Evolutionary conservation across 1,140 invertebrate genomes (phyloP).

Genomic region (Galendromus occidentalis): DNA sequence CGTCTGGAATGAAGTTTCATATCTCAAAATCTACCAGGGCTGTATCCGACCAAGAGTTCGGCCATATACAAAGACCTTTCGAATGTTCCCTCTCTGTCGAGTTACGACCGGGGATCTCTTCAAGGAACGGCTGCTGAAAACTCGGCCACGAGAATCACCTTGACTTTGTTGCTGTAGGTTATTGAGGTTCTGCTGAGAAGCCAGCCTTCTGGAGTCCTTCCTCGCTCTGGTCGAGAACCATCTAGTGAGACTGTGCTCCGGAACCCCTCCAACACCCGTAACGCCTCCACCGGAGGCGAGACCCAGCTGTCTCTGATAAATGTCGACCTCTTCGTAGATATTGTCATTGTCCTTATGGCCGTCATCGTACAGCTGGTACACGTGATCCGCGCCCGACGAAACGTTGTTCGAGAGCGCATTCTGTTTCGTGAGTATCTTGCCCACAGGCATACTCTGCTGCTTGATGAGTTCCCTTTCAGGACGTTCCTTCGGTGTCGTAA

Average conservation of each 20-base stretch:
- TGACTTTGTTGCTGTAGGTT: conserved; percentile 21
- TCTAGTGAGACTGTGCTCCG: conserved; percentile 19
- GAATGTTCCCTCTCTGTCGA: not conserved
- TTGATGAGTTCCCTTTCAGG: conserved; percentile 10
- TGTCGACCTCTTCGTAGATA: conserved; percentile 24
- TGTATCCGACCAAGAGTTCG: too few species aligned
- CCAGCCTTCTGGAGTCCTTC: conserved; percentile 11
- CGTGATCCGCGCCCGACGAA: not conserved
- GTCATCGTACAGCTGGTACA: conserved; percentile 2
- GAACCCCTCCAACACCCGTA: conserved; percentile 9
- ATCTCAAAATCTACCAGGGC: too few species aligned
- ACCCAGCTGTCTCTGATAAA: conserved; percentile 13
- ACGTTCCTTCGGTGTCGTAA: conserved; percentile 27
- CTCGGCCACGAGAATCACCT: conserved; percentile 42
- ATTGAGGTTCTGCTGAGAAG: conserved; percentile 12
- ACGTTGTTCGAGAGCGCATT: not conserved
- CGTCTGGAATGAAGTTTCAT: conserved; percentile 24
- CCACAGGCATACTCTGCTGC: not conserved
- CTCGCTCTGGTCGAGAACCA: conserved; percentile 22
- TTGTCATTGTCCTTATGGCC: conserved; percentile 19
- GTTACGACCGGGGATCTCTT: not conserved
- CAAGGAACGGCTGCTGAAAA: conserved; percentile 32
- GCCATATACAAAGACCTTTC: not conserved
- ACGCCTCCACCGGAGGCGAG: conserved; percentile 4
- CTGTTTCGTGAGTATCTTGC: not conserved